phyloP scores from a whole-genome alignment of 2,888 invertebrate species.

The Pandemis corylana region DNA sequence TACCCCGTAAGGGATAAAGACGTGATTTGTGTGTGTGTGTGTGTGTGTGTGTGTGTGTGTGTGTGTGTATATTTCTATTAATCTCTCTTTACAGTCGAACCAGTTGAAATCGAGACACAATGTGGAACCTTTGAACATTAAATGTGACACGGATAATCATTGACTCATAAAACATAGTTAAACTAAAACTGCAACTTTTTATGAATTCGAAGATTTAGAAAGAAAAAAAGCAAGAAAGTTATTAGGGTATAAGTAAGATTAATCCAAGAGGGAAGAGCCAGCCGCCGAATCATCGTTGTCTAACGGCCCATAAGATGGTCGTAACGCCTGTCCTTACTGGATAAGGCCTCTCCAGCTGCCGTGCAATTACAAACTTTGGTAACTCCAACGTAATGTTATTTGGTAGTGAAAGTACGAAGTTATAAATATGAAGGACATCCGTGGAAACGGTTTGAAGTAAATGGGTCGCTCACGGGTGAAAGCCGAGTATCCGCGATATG shows the following conservation, averaged over 20 bases:
- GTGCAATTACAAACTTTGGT: not conserved
- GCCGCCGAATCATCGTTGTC: not conserved
- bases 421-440: not conserved
- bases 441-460: not conserved
- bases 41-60: too few species aligned
- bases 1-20: too few species aligned
- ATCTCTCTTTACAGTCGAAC: too few species aligned
- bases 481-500: too few species aligned
- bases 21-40: too few species aligned
- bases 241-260: not conserved
- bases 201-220: too few species aligned
- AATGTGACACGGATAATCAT: too few species aligned
- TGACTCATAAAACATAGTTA: too few species aligned
- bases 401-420: not conserved
- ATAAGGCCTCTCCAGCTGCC: constrained; percentile 1
- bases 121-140: too few species aligned
- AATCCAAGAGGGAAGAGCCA: not conserved
- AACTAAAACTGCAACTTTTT: not conserved
- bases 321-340: not conserved
- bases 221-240: not conserved
- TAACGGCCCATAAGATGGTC: not conserved
- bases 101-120: too few species aligned
- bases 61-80: too few species aligned
- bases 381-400: not conserved
- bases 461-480: too few species aligned